Conservation (phyloP, 1,140 invertebrate genomes). For the Leptopilina boulardi region DNA sequence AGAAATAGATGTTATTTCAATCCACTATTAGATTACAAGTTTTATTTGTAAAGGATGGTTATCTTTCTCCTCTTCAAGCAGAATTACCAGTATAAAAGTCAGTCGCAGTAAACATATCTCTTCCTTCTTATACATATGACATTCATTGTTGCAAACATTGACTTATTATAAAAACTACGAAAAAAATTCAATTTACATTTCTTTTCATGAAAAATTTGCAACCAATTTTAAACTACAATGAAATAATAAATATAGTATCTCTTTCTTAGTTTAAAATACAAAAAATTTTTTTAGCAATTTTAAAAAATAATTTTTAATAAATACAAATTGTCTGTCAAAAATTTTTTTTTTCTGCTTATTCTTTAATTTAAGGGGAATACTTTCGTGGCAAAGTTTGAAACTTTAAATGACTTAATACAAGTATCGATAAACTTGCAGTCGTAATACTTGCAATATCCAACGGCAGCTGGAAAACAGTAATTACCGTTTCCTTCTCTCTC, state of each 20-base stretch:
- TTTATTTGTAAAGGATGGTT: neutral
- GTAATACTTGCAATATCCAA: slow-evolving; percentile 5
- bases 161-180: neutral
- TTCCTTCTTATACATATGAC: neutral
- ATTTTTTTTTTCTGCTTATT: neutral
- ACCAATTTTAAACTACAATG: neutral
- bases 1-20: slow-evolving; percentile 25
- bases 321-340: too few species aligned
- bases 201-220: neutral
- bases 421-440: slow-evolving; percentile 11
- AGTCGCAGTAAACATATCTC: neutral
- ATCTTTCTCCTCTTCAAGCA: neutral
- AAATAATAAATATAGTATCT: too few species aligned
- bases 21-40: slow-evolving; percentile 8
- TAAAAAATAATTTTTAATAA: too few species aligned
- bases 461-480: slow-evolving; percentile 19
- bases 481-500: slow-evolving; percentile 1
- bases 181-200: neutral
- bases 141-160: neutral
- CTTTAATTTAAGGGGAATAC: neutral
- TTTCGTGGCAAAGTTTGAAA: neutral
- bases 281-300: too few species aligned
- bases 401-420: slow-evolving; percentile 25
- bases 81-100: slow-evolving; percentile 8
- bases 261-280: too few species aligned